Conservation (phyloP, 2,113 vertebrate genomes). For the Oenanthe melanoleuca region DNA sequence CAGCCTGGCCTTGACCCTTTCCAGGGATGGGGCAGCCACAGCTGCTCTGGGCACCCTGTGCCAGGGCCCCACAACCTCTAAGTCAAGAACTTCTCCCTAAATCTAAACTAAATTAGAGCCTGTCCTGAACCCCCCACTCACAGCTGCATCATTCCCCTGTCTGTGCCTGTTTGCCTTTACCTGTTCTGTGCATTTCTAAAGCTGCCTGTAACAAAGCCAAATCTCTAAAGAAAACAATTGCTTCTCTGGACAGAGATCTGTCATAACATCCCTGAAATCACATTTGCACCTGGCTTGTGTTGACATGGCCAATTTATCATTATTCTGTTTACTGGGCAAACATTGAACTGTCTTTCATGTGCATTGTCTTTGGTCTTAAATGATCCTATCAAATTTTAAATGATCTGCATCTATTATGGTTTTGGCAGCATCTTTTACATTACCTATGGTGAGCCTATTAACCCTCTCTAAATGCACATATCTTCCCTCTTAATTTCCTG, state of each 20-base stretch:
- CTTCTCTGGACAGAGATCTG: not conserved
- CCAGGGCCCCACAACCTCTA: not conserved
- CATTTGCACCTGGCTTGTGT: not conserved
- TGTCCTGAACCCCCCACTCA: not conserved
- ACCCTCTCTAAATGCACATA: not conserved
- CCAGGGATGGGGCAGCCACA: not conserved
- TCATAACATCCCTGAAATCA: not conserved
- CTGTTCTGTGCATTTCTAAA: not conserved
- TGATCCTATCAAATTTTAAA: constrained; percentile 23
- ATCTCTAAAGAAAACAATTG: constrained; percentile 1
- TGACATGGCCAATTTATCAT: constrained; percentile 35
- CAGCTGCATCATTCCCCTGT: not conserved
- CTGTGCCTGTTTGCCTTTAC: not conserved
- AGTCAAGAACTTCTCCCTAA: not conserved
- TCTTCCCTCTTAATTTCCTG: not conserved
- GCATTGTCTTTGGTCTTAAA: not conserved
- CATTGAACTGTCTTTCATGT: not conserved
- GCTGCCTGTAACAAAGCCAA: not conserved
- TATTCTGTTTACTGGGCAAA: constrained; percentile 21
- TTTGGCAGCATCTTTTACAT: not conserved
- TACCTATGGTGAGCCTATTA: not conserved
- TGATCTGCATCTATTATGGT: not conserved
- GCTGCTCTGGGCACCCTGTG: fast-evolving
- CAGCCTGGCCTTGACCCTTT: not conserved
- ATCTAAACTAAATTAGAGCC: not conserved